Conservation (phyloP, 2,888 invertebrate genomes). For the Agrochola lota region DNA sequence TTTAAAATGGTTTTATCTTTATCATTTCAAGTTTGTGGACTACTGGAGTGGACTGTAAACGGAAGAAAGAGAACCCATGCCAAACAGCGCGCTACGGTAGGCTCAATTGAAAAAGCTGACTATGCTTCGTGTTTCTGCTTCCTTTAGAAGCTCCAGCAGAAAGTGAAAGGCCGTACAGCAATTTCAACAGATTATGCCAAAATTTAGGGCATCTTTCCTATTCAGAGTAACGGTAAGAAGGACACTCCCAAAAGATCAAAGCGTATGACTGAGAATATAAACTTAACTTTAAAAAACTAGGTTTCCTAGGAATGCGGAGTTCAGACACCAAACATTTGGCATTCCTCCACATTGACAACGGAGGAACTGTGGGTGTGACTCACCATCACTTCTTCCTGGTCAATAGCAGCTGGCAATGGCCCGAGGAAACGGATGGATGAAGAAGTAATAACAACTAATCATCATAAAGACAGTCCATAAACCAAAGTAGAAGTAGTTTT, state of each 20-base stretch:
- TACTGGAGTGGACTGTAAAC: too few relatives aligned
- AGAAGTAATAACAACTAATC: neutral
- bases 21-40: too few relatives aligned
- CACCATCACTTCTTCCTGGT: constrained; percentile 12
- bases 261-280: constrained; percentile 1
- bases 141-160: too few relatives aligned
- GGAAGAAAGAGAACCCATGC: too few relatives aligned
- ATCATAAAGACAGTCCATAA: neutral
- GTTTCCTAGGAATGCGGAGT: constrained; percentile 3
- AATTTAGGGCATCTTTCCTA: neutral
- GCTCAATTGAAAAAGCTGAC: too few relatives aligned
- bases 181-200: too few relatives aligned
- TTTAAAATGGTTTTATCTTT: too few relatives aligned
- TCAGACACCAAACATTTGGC: constrained; percentile 31
- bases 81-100: too few relatives aligned
- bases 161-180: too few relatives aligned
- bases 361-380: neutral
- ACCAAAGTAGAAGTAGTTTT: too few relatives aligned
- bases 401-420: constrained; percentile 13
- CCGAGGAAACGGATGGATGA: constrained; percentile 29
- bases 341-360: constrained; percentile 19
- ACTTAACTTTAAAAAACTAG: neutral
- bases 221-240: neutral
- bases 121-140: too few relatives aligned
- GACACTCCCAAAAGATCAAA: neutral